These are phyloP conservation scores for Halictus quadricinctus DNA, from an alignment of 2,888 invertebrate genomes.

Conservation along the genomic window DNA sequence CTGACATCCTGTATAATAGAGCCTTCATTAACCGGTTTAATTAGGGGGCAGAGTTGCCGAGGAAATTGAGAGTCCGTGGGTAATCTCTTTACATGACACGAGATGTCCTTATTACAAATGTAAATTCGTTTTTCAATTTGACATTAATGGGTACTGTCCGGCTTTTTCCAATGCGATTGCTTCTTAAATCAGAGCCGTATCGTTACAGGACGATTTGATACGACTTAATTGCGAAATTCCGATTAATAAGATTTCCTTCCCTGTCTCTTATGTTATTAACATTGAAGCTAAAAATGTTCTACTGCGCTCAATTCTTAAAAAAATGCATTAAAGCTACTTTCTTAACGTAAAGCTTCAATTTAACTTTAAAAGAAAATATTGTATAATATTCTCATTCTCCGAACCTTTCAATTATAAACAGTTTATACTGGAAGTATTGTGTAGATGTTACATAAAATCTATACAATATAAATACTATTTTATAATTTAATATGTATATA, in stretches of 20 bases:
- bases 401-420: no score
- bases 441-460: no score
- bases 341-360: background rate
- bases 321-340: background rate
- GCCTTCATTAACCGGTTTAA: background rate
- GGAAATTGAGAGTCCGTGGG: background rate
- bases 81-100: background rate
- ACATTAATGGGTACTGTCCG: background rate
- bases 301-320: background rate
- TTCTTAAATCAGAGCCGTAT: background rate
- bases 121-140: conserved; percentile 8
- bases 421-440: no score
- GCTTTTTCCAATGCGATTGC: background rate
- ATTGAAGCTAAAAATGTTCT: background rate
- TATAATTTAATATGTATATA: no score
- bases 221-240: background rate
- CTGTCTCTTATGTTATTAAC: background rate
- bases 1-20: background rate
- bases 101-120: background rate
- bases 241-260: background rate
- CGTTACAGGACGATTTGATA: background rate
- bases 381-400: no score
- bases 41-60: background rate
- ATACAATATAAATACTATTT: no score
- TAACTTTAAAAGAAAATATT: background rate